Evolutionary conservation across 2,113 vertebrate genomes (phyloP), one percentile per base, ranked within the genome.

Genomic region (Struthidea cinerea): DNA sequence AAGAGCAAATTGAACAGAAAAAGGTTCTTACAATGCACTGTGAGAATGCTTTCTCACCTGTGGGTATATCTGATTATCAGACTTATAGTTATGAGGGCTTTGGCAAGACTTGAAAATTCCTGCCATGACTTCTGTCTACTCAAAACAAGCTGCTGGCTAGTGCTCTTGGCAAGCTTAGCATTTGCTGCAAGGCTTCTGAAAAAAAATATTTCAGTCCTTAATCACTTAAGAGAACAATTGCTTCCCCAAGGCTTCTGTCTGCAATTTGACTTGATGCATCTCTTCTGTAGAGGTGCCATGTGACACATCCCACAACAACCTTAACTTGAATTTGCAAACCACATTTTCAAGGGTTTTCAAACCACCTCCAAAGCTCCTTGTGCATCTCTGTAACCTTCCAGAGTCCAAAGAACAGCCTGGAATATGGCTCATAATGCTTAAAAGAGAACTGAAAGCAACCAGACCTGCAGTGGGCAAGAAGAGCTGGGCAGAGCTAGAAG

Each of bases 101-200:
- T 96, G 96, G 95, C 93, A 90, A 78, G 85, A 77, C 71, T 67
- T 88, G 39, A 78, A 95, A 92, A 96, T 96, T 96, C 96, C 92
- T 94, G 87, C 93, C 87, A 91, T 93, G 93, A 93, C 56, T 96
- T 88, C 90, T 88, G 83, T 95, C 87, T 93, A 64, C 75, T 96
- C 60, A 86, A 89, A 97, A 93, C 89, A 93, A 92, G 86, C 71
- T 92, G 79, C 32, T 93, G 96, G 94, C 88, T 71, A 93, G 71
- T 65, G 44, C 63, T 96, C 52, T 84, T 97, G 92, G 90, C 93
- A 96, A 68, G 86, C 86, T 87, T 22, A 78, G n/a, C 28, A 15
- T 82, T 93, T 86, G 79, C 93, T 92, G 53, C 30, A 64, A 90
- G 84, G 89, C 79, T 96, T 93, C 88, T 93, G 56, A 27, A 92